Base-by-base conservation (phyloP, 2,888 invertebrate species). In the Megalurothrips usitatus region DNA sequence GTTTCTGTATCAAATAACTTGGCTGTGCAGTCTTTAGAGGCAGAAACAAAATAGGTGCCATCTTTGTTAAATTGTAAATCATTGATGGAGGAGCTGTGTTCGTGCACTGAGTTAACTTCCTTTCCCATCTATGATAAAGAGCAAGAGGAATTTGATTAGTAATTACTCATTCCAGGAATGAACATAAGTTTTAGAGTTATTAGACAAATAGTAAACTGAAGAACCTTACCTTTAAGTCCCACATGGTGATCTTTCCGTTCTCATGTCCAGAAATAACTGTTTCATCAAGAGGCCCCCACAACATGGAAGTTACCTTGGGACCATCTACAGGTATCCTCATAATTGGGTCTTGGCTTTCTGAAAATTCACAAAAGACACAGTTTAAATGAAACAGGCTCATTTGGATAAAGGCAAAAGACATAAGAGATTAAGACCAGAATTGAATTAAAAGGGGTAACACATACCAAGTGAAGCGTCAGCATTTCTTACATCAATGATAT, bases 1-100 rank as follows among this genome's bases (percentile, higher is more conserved):
- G 94, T 93, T 83, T 94, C 94, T 0, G 95, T 92, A 87, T 99
- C 98, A 87, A 97, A 98, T 14, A 99, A 89, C 88, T 97, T 98
- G 0, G 99, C 96, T 0, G 98, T 96, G 85, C 94, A 93, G 88
- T 99, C 99, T 86, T 97, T 98, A 0, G 97, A 98, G 2, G 99
- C 97, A 0, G 99, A 97, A 58, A 99, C 95, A 86, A 99, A 94
- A 96, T 98, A 96, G 17, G 96, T 95, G 34, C 94, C 93, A 86
- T 99, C 97, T 84, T 94, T 94, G 81, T 95, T 96, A 86, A 95
- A 90, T 88, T 99, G 99, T 93, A 99, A 95, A 87, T 99, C 99
- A 86, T 96, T 98, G 85, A 99, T 97, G 84, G 93, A 92, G 82
- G 91, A 92, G 10, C 92, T 92, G 87, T 99, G 98, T 84, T 96